Percentiles rank a stretch among this genome's conserved stretches.
Evolutionary conservation across 2,797 vertebrate species (phyloP).

Genomic region (Neoniphon sammara): DNA sequence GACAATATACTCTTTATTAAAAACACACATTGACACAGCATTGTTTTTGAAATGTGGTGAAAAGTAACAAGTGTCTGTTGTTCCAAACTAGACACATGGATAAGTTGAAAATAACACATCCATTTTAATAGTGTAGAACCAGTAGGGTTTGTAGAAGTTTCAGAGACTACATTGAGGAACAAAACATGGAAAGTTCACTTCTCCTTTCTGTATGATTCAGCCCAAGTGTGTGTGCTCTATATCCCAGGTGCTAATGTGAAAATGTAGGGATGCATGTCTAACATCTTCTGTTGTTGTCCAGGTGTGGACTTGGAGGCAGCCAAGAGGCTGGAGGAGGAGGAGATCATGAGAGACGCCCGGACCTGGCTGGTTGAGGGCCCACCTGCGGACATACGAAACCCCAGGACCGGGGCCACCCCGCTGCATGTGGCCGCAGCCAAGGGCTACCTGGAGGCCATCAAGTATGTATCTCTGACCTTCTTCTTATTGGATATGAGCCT

Average conservation of each 20-base stretch:
- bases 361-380: constrained; percentile 87
- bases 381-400: constrained; percentile 81
- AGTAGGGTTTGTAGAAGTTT: background rate
- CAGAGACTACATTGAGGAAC: background rate
- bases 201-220: constrained; percentile 2
- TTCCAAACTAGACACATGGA: background rate
- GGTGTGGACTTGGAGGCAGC: constrained; percentile 89
- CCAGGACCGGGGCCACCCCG: constrained; percentile 88
- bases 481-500: background rate
- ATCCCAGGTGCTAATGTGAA: background rate
- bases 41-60: too few relatives aligned
- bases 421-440: constrained; percentile 93
- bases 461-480: constrained; percentile 61
- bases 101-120: background rate
- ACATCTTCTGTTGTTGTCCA: constrained; percentile 52
- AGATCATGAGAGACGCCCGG: constrained; percentile 87
- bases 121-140: background rate
- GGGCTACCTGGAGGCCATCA: constrained; percentile 92
- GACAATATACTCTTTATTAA: too few relatives aligned
- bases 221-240: background rate
- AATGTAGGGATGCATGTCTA: background rate
- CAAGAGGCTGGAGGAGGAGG: constrained; percentile 88
- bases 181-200: background rate
- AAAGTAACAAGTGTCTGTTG: background rate
- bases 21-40: too few relatives aligned